phyloP scores from a whole-genome alignment of 35 echinoderm and acorn worm species.

The Ophiothrix spiculata region DNA sequence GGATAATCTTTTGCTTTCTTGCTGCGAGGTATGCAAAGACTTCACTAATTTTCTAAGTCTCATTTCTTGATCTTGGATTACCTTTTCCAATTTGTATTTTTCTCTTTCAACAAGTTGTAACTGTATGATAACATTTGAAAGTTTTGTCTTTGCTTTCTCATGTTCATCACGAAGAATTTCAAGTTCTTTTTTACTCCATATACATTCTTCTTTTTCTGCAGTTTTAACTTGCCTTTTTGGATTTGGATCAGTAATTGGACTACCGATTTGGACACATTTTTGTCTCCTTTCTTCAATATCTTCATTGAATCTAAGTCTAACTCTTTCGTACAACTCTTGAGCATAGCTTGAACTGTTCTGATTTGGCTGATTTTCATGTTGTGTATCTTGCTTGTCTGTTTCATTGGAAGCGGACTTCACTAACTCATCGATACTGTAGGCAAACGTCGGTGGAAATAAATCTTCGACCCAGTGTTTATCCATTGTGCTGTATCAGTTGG shows the following conservation, averaged over 20 bases:
- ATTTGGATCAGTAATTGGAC: too few relatives aligned
- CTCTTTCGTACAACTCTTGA: too few relatives aligned
- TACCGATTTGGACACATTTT: neutral
- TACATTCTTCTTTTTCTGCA: neutral
- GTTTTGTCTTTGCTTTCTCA: conserved; percentile 8
- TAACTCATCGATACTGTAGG: too few relatives aligned
- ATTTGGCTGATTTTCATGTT: too few relatives aligned
- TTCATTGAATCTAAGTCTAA: too few relatives aligned
- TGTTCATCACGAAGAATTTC: conserved; percentile 4
- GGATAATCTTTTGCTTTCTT: conserved; percentile 21
- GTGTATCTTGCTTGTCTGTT: too few relatives aligned
- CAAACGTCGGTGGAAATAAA: too few relatives aligned
- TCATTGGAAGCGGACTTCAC: too few relatives aligned
- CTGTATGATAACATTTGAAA: neutral
- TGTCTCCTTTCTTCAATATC: neutral
- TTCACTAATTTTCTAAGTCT: neutral
- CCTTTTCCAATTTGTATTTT: conserved; percentile 1
- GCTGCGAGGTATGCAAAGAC: neutral
- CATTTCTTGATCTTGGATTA: neutral
- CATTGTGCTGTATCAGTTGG: too few relatives aligned
- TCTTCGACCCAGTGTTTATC: too few relatives aligned
- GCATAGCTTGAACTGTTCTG: too few relatives aligned
- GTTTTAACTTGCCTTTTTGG: neutral
- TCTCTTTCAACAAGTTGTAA: neutral
- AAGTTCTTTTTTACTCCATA: conserved; percentile 14